Conservation (phyloP, 2,797 vertebrate species). For the Chanos chanos region DNA sequence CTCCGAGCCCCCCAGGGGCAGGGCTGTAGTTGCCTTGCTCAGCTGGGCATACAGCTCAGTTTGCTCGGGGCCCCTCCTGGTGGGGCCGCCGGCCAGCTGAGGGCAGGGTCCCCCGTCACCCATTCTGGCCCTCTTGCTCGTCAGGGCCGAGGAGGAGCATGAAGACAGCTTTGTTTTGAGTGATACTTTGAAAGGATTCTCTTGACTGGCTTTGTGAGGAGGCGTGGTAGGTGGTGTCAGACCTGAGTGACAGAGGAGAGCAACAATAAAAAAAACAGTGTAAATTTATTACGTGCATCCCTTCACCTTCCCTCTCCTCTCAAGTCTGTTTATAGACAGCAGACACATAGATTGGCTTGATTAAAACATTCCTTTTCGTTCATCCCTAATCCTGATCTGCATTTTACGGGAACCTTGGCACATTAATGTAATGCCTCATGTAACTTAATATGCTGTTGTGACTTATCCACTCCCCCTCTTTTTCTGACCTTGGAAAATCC, state of each 20-base stretch:
- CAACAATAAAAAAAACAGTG: conserved; percentile 16
- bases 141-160: conserved; percentile 88
- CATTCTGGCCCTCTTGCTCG: conserved; percentile 86
- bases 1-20: conserved; percentile 75
- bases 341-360: conserved; percentile 62
- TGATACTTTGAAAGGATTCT: conserved; percentile 97
- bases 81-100: conserved; percentile 76
- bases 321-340: conserved; percentile 61
- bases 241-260: conserved; percentile 70
- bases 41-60: conserved; percentile 93
- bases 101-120: conserved; percentile 79
- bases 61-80: conserved; percentile 87
- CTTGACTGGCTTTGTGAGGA: conserved; percentile 99
- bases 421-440: conserved; percentile 74
- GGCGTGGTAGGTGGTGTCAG: conserved; percentile 99
- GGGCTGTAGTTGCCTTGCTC: conserved; percentile 82
- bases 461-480: conserved; percentile 51
- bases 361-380: conserved; percentile 76
- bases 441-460: conserved; percentile 64
- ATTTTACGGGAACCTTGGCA: conserved; percentile 76
- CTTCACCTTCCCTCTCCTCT: conserved; percentile 29
- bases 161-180: conserved; percentile 93
- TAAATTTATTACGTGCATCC: not conserved
- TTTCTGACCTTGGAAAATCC: conserved; percentile 66
- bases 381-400: conserved; percentile 65